Evolutionary conservation across 2,797 vertebrate genomes (phyloP), one percentile per base, ranked within the genome.

Genomic region (Falco peregrinus): DNA sequence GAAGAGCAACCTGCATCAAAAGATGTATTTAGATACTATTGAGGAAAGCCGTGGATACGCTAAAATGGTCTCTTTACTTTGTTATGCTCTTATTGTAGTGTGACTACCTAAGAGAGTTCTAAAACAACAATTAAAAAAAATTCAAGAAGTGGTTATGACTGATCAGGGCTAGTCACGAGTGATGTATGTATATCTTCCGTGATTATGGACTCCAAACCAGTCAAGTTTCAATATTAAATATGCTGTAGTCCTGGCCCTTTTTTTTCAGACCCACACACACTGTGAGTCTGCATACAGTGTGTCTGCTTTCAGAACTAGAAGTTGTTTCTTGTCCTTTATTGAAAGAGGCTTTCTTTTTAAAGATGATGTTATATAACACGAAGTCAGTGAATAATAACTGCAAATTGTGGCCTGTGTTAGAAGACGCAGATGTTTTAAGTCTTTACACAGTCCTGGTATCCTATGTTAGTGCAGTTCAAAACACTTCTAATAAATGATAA

Each of bases 401-500:
- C 48, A 77, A 85, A 80, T 75, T 73, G 39, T 63, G 48, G 28
- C 29, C 56, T 21, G 0, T 70, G n/a, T 81, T 81, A 89, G 60
- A 89, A 90, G 54, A 87, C 77, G 70, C 14, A 69, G 60, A 8
- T 96, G 63, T 76, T 91, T 90, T 57, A 61, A 84, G 31, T n/a
- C 47, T 90, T 84, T 51, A 47, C n/a, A 35, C 54, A 53, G 29
- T 17, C 17, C 74, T 33, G 0, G 17, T 45, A 35, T 85, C 89
- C 26, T 86, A 2, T 81, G 47, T 65, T 39, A 67, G 51, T 69
- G n/a, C 48, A 59, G 33, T 89, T 92, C 37, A 59, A 84, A 90
- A 81, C 59, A 47, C 78, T 90, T 89, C 24, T 74, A 81, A 77
- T 89, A 91, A 90, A 86, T 79, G 80, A 86, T 95, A 84, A 96